Evolutionary conservation across 2,797 vertebrate genomes (phyloP), one percentile per base, ranked within the genome.

Genomic region (Carduelis carduelis): DNA sequence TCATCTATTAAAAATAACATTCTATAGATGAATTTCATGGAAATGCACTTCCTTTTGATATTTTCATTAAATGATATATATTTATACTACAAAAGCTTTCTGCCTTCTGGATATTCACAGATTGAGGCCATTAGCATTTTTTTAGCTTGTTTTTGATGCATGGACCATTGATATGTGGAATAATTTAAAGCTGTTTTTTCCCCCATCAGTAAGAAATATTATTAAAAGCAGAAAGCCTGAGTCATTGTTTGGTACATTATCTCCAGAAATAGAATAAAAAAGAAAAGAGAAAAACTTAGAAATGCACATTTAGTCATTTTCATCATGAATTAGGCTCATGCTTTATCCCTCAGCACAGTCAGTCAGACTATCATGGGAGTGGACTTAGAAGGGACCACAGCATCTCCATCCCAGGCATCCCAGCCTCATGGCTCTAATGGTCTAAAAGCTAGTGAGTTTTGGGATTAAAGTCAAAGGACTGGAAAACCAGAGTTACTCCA

Each of bases 61-160:
- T 96, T 96, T 96, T 90, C 79, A 92, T 93, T 96, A 96, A 95
- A 92, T 82, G 60, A 93, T 70, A 76, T 70, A 76, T 86, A 96
- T 92, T 96, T 95, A 76, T 88, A 93, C 74, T 79, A 87, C 63
- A 93, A 96, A 93, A 82, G 86, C 59, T 92, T 91, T 84, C 65
- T 66, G 89, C 84, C 81, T 92, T 64, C 90, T 96, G 75, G 90
- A 95, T 94, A 95, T 94, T 94, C 92, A 93, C 81, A 68, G 85
- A 83, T 50, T 83, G 72, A 92, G 68, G 69, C 61, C 61, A 87
- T 91, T 95, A 86, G 76, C 56, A 71, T 89, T 85, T 89, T 85
- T 78, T 89, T 55, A 88, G 43, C 89, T 90, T 95, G 70, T 78
- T 95, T 96, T 90, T 93, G 88, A 92, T 75, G 84, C 82, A 90